These are phyloP conservation scores for Platycheirus rosarum DNA, from an alignment of 2,888 invertebrate species.

Conservation along the genomic window DNA sequence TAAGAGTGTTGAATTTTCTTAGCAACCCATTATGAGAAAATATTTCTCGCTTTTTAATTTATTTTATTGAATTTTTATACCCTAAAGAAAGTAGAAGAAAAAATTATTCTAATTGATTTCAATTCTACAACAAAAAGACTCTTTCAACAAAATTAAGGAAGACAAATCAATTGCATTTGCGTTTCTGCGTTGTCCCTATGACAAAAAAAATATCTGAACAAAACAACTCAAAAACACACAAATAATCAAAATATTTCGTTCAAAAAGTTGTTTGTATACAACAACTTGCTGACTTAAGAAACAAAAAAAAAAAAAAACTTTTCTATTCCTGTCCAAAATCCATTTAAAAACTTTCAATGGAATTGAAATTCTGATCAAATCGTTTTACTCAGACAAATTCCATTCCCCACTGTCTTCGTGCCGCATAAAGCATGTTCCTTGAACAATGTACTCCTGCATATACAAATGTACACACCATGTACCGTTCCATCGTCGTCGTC, in stretches of 20 bases:
- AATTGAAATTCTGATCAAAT: constrained; percentile 36
- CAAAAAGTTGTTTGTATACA: neutral
- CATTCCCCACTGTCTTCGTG: constrained; percentile 14
- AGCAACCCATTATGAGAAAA: too few species aligned
- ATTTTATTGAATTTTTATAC: too few species aligned
- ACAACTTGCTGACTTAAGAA: neutral
- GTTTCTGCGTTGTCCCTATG: neutral
- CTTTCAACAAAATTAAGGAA: too few species aligned
- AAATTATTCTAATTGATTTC: too few species aligned
- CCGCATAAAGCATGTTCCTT: too few species aligned
- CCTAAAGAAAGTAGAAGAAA: too few species aligned
- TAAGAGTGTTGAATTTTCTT: too few species aligned
- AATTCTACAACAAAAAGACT: too few species aligned
- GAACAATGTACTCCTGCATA: too few species aligned
- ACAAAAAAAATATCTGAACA: neutral
- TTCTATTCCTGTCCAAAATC: constrained; percentile 1
- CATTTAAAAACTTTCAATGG: constrained; percentile 26
- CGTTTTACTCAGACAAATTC: constrained; percentile 12
- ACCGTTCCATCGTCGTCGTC: constrained; percentile 1
- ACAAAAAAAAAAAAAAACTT: too few species aligned
- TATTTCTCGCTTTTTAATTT: too few species aligned
- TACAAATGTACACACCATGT: neutral
- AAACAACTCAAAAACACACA: neutral
- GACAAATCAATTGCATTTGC: neutral
- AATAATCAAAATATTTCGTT: neutral